Conservation (phyloP, 2,113 vertebrate species). For the Cettia cetti region DNA sequence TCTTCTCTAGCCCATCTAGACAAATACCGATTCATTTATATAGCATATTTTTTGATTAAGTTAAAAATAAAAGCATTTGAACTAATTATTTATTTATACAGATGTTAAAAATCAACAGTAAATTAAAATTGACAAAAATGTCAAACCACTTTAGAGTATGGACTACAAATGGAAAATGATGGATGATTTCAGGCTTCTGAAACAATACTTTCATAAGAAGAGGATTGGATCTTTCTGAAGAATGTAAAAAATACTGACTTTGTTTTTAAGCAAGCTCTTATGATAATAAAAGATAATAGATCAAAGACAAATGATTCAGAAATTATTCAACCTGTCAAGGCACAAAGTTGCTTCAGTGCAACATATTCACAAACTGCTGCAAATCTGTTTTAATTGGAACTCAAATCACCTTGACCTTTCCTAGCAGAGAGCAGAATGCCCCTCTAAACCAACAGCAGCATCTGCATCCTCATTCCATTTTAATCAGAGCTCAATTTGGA, state of each 20-base stretch:
- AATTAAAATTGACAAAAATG: neutral
- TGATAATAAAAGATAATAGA: neutral
- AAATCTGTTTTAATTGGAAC: constrained; percentile 33
- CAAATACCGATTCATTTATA: neutral
- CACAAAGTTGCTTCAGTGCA: neutral
- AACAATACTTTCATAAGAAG: neutral
- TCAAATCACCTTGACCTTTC: constrained; percentile 65
- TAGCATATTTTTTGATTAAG: neutral
- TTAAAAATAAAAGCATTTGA: neutral
- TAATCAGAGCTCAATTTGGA: constrained; percentile 71
- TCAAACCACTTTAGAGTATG: neutral
- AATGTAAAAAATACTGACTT: neutral
- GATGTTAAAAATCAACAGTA: neutral
- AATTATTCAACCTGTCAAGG: neutral
- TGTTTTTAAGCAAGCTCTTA: neutral
- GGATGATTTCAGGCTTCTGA: neutral
- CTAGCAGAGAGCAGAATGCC: neutral
- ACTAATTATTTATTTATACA: neutral
- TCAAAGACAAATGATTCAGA: neutral
- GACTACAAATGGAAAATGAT: neutral
- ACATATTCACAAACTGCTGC: neutral
- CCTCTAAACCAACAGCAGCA: constrained; percentile 7
- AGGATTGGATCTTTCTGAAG: neutral
- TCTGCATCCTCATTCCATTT: constrained; percentile 64
- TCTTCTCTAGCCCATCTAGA: neutral